Percentiles rank a stretch among this genome's conserved stretches.
phyloP scores from a whole-genome alignment of 2,888 invertebrate genomes.

The Morpho achilles region DNA sequence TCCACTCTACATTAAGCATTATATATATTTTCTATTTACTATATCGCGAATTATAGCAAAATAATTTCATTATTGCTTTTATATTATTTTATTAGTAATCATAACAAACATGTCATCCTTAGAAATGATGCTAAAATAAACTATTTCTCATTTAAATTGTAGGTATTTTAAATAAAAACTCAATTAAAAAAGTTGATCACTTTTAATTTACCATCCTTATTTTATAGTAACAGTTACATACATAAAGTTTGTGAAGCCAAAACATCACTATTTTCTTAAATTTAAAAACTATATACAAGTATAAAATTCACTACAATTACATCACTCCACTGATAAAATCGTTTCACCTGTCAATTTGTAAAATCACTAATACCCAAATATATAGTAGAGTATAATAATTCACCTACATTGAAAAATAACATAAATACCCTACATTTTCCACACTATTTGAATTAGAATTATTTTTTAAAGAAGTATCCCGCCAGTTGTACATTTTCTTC shows the following conservation, averaged over 20 bases:
- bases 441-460: conserved; percentile 6
- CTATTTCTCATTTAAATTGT: too few relatives aligned
- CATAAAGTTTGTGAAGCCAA: conserved; percentile 64
- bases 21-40: too few relatives aligned
- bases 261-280: conserved; percentile 65
- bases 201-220: conserved; percentile 62
- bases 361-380: conserved; percentile 26
- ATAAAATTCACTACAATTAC: conserved; percentile 68
- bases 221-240: conserved; percentile 68
- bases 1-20: too few relatives aligned
- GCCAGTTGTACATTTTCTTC: conserved; percentile 1
- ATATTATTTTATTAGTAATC: too few relatives aligned
- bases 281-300: conserved; percentile 68
- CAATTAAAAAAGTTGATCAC: conserved; percentile 53
- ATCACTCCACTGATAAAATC: conserved; percentile 54
- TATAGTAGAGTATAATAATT: conserved; percentile 27
- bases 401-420: conserved; percentile 15
- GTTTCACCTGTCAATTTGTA: conserved; percentile 43
- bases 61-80: too few relatives aligned
- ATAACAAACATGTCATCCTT: too few relatives aligned
- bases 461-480: conserved; percentile 7
- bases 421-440: conserved; percentile 8
- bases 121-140: too few relatives aligned
- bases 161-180: conserved; percentile 27
- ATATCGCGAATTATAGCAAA: too few relatives aligned